phyloP scores from a whole-genome alignment of 2,113 vertebrate genomes.

The Hemicordylus capensis region DNA sequence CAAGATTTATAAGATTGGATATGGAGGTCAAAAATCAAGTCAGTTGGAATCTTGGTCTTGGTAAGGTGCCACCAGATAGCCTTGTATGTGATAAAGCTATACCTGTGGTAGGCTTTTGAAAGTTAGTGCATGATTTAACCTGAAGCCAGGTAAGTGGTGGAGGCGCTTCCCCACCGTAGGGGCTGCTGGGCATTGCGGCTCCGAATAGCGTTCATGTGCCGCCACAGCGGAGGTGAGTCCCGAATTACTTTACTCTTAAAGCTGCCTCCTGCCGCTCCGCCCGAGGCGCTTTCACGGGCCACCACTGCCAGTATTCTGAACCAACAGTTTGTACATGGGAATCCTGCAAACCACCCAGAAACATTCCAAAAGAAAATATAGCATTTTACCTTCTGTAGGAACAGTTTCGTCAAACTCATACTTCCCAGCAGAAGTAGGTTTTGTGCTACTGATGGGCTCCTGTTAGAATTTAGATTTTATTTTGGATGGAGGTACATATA shows the following conservation, averaged over 20 bases:
- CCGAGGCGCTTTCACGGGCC: too few relatives aligned
- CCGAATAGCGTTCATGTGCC: too few relatives aligned
- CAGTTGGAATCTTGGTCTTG: conserved; percentile 12
- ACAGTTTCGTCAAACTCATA: neutral
- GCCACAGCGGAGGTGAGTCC: too few relatives aligned
- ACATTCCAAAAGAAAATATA: neutral
- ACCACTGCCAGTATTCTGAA: neutral
- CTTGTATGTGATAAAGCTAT: accelerated
- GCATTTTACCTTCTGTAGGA: neutral
- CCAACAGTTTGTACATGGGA: neutral
- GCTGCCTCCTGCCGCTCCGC: too few relatives aligned
- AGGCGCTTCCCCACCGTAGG: too few relatives aligned
- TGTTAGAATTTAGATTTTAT: neutral
- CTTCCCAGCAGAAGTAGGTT: neutral
- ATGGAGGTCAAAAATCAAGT: neutral
- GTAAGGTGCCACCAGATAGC: neutral
- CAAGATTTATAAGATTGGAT: neutral
- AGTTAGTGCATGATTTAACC: neutral
- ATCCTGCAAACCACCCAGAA: neutral
- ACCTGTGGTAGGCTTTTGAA: neutral
- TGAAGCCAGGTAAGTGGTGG: too few relatives aligned
- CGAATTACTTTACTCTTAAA: too few relatives aligned
- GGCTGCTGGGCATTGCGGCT: too few relatives aligned
- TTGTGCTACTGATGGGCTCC: neutral
- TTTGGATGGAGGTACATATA: neutral